Evolutionary conservation across 35 echinoderm and acorn worm species (phyloP).

Genomic region (Holothuria glaberrima): DNA sequence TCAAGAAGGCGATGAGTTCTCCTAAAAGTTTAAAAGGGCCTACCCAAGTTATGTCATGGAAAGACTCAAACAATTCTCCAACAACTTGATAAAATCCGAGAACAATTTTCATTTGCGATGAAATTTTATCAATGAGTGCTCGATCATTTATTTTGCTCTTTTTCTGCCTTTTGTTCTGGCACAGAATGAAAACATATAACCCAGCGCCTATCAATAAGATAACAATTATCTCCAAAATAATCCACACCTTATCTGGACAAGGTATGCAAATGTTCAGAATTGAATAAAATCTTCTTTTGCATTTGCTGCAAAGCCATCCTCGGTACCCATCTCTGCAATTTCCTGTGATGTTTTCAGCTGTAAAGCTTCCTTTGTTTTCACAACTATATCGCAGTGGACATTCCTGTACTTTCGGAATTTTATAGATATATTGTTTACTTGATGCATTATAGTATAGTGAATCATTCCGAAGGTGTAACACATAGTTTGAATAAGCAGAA

Average conservation of each 20-base stretch:
- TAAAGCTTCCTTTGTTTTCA: background rate
- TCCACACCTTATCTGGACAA: slow-evolving; percentile 40
- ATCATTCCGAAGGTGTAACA: background rate
- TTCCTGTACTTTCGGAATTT: background rate
- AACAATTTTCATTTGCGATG: slow-evolving; percentile 61
- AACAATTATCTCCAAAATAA: background rate
- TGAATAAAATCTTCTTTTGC: slow-evolving; percentile 28
- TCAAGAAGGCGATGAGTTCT: background rate
- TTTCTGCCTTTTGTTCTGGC: background rate
- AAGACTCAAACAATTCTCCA: slow-evolving; percentile 42
- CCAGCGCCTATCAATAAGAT: background rate
- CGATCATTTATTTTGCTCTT: background rate
- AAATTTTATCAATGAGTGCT: slow-evolving; percentile 19
- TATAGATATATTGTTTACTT: too few relatives aligned
- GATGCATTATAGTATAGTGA: too few relatives aligned
- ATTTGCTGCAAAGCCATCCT: slow-evolving; percentile 62
- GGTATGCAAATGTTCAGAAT: slow-evolving; percentile 41
- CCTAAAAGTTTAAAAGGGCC: slow-evolving; percentile 15
- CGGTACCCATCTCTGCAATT: slow-evolving; percentile 10
- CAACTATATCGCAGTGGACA: background rate
- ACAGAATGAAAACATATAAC: background rate
- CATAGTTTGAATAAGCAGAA: slow-evolving; percentile 19
- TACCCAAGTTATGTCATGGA: slow-evolving; percentile 52
- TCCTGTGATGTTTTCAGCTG: background rate
- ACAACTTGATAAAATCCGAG: slow-evolving; percentile 68